Evolutionary conservation across 2,113 vertebrate genomes (phyloP).

Genomic region (Nesogale talazaci): DNA sequence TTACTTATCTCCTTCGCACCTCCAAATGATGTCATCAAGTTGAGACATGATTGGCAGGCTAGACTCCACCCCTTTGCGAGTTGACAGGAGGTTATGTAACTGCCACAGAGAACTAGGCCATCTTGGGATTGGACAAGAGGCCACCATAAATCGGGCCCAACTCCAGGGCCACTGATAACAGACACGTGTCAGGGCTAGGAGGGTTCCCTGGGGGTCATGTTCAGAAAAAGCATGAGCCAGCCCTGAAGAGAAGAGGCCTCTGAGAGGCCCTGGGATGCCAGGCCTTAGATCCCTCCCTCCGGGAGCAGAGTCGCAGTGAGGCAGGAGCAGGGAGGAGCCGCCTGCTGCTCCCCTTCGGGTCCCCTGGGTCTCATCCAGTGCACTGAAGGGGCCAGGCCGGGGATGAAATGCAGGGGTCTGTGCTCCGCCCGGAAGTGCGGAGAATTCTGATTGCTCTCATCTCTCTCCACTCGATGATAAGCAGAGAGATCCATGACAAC

Average conservation of each 20-base stretch:
- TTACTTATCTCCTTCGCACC: too few relatives aligned
- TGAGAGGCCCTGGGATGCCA: accelerated
- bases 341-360: not conserved
- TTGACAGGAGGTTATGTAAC: too few relatives aligned
- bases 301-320: not conserved
- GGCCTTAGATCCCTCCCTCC: not conserved
- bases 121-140: too few relatives aligned
- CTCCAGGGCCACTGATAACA: not conserved
- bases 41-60: too few relatives aligned
- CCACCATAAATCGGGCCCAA: not conserved
- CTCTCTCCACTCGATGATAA: not conserved
- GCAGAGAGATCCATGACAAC: not conserved
- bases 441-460: not conserved
- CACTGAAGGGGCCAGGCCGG: too few relatives aligned
- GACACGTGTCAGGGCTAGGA: not conserved
- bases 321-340: not conserved
- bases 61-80: too few relatives aligned
- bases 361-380: not conserved
- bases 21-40: too few relatives aligned
- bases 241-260: not conserved
- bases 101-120: too few relatives aligned
- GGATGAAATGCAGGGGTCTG: not conserved
- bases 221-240: not conserved
- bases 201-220: not conserved
- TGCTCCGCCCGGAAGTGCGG: not conserved